A percentile compares a stretch with the other conserved stretches of the same genome.
phyloP scores from a whole-genome alignment of 2,888 invertebrate species.

The Eilema sororculum region DNA sequence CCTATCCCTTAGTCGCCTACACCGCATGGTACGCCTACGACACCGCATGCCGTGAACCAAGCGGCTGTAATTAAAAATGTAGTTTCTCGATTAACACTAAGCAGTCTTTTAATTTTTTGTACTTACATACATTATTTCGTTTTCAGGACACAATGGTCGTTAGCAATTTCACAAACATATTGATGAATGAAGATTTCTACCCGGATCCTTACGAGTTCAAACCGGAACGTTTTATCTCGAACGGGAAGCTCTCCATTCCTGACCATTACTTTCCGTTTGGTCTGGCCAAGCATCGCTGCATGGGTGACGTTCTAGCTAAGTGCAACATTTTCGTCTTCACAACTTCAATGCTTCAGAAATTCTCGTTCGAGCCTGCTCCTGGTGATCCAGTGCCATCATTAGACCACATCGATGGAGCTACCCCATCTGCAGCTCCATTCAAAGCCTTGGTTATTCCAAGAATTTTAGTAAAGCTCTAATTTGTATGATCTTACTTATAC shows the following conservation, averaged over 20 bases:
- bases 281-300: slow-evolving; percentile 92
- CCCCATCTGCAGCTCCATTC: slow-evolving; percentile 91
- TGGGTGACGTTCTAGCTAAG: slow-evolving; percentile 92
- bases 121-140: slow-evolving; percentile 1
- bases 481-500: neutral
- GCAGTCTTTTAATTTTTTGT: neutral
- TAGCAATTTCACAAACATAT: slow-evolving; percentile 90
- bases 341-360: slow-evolving; percentile 91
- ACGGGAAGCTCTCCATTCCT: slow-evolving; percentile 88
- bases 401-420: slow-evolving; percentile 92
- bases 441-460: slow-evolving; percentile 87
- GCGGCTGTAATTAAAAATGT: no score
- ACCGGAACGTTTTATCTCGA: slow-evolving; percentile 91
- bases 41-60: no score
- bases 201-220: slow-evolving; percentile 90
- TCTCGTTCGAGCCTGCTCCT: slow-evolving; percentile 89
- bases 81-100: no score
- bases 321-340: slow-evolving; percentile 93
- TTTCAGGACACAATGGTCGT: slow-evolving; percentile 92
- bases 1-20: no score
- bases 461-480: neutral
- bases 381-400: slow-evolving; percentile 89
- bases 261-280: slow-evolving; percentile 93
- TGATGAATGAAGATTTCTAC: slow-evolving; percentile 90
- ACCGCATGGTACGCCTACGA: no score